phyloP scores from a whole-genome alignment of 2,797 vertebrate species.

The Bufotes viridis region DNA sequence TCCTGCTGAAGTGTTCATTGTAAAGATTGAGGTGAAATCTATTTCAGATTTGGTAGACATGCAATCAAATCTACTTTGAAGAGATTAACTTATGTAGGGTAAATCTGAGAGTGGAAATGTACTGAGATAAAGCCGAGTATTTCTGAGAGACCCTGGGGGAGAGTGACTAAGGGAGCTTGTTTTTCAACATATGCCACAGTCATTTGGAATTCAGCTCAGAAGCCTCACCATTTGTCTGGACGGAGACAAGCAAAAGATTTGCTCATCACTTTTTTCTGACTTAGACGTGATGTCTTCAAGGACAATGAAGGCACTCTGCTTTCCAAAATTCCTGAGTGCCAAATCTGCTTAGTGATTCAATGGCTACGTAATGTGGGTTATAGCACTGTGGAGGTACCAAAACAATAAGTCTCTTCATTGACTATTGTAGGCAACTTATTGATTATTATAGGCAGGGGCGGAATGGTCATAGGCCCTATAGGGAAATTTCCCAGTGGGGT shows the following conservation, averaged over 20 bases:
- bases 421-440: too few species aligned
- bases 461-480: too few species aligned
- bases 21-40: not conserved
- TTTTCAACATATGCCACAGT: conserved; percentile 53
- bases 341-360: not conserved
- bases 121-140: conserved; percentile 55
- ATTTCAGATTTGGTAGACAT: conserved; percentile 17
- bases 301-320: not conserved
- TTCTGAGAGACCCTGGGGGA: conserved; percentile 55
- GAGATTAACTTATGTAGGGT: not conserved
- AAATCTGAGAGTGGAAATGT: conserved; percentile 64
- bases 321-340: not conserved
- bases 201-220: conserved; percentile 50
- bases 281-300: not conserved
- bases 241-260: not conserved
- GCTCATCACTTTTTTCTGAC: not conserved
- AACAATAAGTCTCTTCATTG: too few species aligned
- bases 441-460: too few species aligned
- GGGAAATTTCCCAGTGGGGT: too few species aligned
- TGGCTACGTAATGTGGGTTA: not conserved
- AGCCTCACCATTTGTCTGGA: conserved; percentile 14
- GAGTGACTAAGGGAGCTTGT: conserved; percentile 13
- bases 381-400: not conserved
- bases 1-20: not conserved
- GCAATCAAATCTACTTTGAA: conserved; percentile 12